Evolutionary conservation across 1,140 invertebrate species (phyloP), one percentile per base, ranked within the genome.

Genomic region (Hirudo medicinalis): DNA sequence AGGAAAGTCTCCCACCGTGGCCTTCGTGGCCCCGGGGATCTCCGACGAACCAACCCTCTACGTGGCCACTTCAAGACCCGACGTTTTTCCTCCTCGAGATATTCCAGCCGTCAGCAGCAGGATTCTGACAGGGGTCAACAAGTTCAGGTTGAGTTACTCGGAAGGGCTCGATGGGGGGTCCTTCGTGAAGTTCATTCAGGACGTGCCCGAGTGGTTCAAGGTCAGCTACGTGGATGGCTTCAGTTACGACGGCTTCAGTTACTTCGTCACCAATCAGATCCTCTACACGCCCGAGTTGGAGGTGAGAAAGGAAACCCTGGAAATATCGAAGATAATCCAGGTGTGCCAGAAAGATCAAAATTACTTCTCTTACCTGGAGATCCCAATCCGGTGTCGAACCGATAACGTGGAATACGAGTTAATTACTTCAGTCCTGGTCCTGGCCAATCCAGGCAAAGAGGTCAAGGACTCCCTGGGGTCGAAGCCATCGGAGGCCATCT

Each of bases 301-400:
- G 67, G 32, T 96, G 90, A 79, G 91, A 95, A 75, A 94, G 92
- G 29, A 97, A 96, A 19, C 84, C 85, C 60, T 85, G 86, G 0
- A 90, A 79, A 91, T 95, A 75, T 94, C 92, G 32, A 97, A 97
- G 81, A 83, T 98, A 74, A 91, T 97, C 20, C 85, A 96, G 40
- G 90, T 99, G 20, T 99, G 96, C 80, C 92, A 96, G 77, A 90
- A 94, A 78, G 96, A 99, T 80, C 87, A 89, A 73, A 90, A 94
- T 79, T 98, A 94, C 82, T 94, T 95, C 81, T 98, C 94, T 0
- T 98, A 98, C 81, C 95, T 92, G 9, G 96, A 99, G 84, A 93
- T 98, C 74, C 93, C 94, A 4, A 89, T 99, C 76, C 89, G 94
- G 74, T 99, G 96, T 81, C 90, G 88, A 29, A 86, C 87, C 76